A percentile compares a stretch with the other conserved stretches of the same genome.
Conservation (phyloP, 2,888 invertebrate genomes). For the Xestoiulus laeticollis region DNA sequence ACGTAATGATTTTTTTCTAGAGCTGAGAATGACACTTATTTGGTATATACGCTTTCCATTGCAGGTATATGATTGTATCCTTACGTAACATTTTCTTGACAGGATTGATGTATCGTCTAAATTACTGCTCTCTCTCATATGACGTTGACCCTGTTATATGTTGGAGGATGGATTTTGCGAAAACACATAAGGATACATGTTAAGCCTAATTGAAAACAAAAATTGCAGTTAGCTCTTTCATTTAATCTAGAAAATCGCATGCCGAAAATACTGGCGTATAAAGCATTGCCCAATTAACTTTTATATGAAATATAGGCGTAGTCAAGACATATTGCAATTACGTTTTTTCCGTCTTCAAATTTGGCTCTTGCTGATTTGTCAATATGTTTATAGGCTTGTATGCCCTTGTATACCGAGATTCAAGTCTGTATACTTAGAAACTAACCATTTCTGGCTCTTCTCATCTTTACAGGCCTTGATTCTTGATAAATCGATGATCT, state of each 20-base stretch:
- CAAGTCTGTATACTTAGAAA: background rate
- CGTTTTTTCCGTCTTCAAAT: background rate
- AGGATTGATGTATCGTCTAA: slow-evolving; percentile 20
- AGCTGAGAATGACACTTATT: background rate
- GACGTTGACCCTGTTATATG: background rate
- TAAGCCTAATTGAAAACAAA: slow-evolving; percentile 43
- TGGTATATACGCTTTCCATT: background rate
- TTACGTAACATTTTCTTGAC: slow-evolving; percentile 7
- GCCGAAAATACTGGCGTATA: background rate
- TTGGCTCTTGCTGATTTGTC: slow-evolving; percentile 8
- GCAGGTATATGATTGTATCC: background rate
- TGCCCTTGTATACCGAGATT: background rate
- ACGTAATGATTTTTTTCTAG: background rate
- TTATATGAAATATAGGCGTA: slow-evolving; percentile 39
- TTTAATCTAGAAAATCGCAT: slow-evolving; percentile 39
- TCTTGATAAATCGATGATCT: slow-evolving; percentile 9
- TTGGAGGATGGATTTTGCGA: slow-evolving; percentile 3
- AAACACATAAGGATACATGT: background rate
- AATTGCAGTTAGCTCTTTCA: slow-evolving; percentile 39
- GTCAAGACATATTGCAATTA: background rate
- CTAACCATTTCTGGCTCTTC: background rate
- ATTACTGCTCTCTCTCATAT: slow-evolving; percentile 8
- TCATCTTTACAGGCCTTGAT: background rate
- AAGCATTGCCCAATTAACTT: slow-evolving; percentile 23
- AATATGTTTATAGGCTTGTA: background rate